Evolutionary conservation across 2,888 invertebrate genomes (phyloP), one percentile per base, ranked within the genome.

Genomic region (Choristoneura rosaceana): DNA sequence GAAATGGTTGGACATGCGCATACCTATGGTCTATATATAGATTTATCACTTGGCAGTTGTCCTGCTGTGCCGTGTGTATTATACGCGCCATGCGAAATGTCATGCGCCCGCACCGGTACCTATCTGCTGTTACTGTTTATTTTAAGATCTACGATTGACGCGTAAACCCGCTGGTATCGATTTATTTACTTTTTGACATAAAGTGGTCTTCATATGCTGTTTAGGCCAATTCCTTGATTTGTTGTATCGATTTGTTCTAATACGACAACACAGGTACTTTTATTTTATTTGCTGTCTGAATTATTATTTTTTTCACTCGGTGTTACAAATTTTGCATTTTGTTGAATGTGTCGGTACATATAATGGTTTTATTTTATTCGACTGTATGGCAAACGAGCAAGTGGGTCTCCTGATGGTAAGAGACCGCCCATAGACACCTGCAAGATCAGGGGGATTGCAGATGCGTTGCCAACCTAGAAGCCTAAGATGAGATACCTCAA

Each of bases 31-130:
- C 80, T 90, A 92, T 86, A 88, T 87, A 89, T 93, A 93, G 83
- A 79, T 87, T 89, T 88, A 90, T 93, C 89, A 87, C 86, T 93
- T 93, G 93, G 93, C 93, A 93, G 86, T 88, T 84, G 88, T 88
- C 82, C 85, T 85, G 83, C 80, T 78, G 80, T 83, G 81, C 80
- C 80, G 79, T 69, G 73, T 69, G 68, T 75, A 75, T 82, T 64
- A 81, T 78, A 78, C 82, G 84, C 82, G 81, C 80, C 75, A 74
- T 76, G 83, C 81, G 82, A 85, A 86, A 87, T 88, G 89, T 89
- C 89, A 81, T 85, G 86, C 76, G 84, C 80, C 70, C 76, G 77
- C 81, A 81, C 78, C 79, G 77, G 78, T 76, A 73, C 69, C 69
- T 76, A 69, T 76, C 34, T 59, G 71, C n/a, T 47, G 43, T 50